Conservation (phyloP, 2,888 invertebrate species). For the Eupithecia inturbata region DNA sequence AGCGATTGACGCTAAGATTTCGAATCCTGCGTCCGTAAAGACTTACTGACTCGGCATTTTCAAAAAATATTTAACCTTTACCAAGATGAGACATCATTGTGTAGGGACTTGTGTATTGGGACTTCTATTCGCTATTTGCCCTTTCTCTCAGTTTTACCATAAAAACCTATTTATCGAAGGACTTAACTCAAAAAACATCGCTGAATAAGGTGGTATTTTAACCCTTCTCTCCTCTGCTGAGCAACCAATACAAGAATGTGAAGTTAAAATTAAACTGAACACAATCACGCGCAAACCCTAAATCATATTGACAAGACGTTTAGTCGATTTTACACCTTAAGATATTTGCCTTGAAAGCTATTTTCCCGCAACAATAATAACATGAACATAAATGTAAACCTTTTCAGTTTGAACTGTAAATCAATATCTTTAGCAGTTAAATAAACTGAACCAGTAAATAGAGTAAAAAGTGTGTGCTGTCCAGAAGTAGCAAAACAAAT, state of each 20-base stretch:
- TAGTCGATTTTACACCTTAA: constrained; percentile 10
- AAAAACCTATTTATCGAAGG: not conserved
- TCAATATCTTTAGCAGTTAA: constrained; percentile 39
- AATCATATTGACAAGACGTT: constrained; percentile 19
- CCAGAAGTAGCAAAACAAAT: constrained; percentile 80
- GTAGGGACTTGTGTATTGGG: too few relatives aligned
- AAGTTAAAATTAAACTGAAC: constrained; percentile 9
- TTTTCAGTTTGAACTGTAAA: constrained; percentile 40
- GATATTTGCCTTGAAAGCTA: constrained; percentile 6
- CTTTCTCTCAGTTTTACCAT: not conserved
- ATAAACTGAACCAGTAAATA: constrained; percentile 45
- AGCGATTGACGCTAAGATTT: too few relatives aligned
- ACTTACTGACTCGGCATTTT: too few relatives aligned
- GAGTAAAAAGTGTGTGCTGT: constrained; percentile 61
- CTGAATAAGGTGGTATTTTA: not conserved
- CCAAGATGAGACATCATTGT: too few relatives aligned
- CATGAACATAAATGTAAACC: constrained; percentile 36
- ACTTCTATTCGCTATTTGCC: not conserved
- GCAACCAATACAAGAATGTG: not conserved
- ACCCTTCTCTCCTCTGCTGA: not conserved
- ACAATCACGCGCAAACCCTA: constrained; percentile 13
- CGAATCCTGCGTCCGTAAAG: too few relatives aligned
- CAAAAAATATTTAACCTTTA: too few relatives aligned
- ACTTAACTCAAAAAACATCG: not conserved
- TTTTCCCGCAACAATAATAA: constrained; percentile 27